Evolutionary conservation across 2,113 vertebrate species (phyloP).

Genomic region (Rissa tridactyla): DNA sequence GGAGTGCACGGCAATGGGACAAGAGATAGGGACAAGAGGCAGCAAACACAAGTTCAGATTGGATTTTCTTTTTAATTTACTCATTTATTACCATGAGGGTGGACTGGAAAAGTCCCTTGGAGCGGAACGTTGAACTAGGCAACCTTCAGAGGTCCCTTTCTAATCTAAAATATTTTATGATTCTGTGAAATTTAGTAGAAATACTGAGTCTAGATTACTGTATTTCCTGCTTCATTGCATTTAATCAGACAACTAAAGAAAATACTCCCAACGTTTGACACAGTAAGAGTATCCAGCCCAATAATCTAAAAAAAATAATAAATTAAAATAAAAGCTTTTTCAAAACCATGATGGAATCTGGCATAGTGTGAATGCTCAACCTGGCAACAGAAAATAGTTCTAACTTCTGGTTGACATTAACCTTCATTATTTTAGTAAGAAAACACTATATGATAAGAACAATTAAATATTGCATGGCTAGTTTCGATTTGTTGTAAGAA

Average conservation of each 20-base stretch:
- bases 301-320: background rate
- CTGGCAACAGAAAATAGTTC: background rate
- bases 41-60: background rate
- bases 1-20: background rate
- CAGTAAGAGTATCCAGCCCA: background rate
- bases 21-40: background rate
- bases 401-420: background rate
- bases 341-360: background rate
- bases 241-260: background rate
- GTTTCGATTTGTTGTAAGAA: background rate
- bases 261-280: background rate
- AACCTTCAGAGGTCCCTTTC: background rate
- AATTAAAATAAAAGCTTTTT: background rate
- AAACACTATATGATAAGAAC: background rate
- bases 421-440: background rate
- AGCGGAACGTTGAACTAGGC: background rate
- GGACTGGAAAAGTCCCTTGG: background rate
- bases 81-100: background rate
- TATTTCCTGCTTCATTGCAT: background rate
- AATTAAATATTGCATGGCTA: background rate
- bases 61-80: background rate
- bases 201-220: background rate
- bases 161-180: background rate
- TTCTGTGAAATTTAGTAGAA: background rate
- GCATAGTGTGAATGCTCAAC: background rate